Evolutionary conservation across 2,113 vertebrate genomes (phyloP).

Genomic region (Melanocharis versteri): DNA sequence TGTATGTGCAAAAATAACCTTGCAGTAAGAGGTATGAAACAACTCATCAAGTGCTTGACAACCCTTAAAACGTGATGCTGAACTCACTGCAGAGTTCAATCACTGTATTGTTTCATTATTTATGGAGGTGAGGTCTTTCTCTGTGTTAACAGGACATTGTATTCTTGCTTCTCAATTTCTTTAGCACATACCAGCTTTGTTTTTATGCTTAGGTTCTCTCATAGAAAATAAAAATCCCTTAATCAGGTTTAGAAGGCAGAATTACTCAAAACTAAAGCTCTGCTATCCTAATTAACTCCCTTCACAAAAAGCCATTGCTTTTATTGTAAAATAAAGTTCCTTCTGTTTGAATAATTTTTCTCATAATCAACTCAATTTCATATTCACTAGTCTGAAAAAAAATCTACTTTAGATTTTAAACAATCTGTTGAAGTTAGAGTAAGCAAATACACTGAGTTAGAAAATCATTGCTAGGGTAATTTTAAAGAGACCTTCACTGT

Average conservation of each 20-base stretch:
- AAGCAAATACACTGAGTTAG: neutral
- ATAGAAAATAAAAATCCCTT: neutral
- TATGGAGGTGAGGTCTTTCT: constrained; percentile 1
- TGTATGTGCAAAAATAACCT: neutral
- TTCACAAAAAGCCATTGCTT: neutral
- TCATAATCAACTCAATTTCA: neutral
- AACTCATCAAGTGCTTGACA: neutral
- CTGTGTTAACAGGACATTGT: neutral
- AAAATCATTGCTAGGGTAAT: neutral
- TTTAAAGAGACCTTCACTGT: neutral
- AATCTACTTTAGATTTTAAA: neutral
- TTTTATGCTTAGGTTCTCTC: neutral
- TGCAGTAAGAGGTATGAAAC: neutral
- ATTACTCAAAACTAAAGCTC: neutral
- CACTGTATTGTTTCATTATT: constrained; percentile 56
- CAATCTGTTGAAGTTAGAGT: neutral
- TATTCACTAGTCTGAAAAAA: neutral
- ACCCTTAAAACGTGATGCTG: neutral
- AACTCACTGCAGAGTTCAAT: constrained; percentile 9
- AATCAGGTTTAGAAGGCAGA: neutral
- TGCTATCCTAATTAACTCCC: neutral
- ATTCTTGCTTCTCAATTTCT: constrained; percentile 10
- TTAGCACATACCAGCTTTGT: neutral
- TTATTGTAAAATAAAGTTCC: neutral
- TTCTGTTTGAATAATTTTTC: neutral